Evolutionary conservation across 1,140 invertebrate genomes (phyloP).

Genomic region (Scaptomyza hsui): DNA sequence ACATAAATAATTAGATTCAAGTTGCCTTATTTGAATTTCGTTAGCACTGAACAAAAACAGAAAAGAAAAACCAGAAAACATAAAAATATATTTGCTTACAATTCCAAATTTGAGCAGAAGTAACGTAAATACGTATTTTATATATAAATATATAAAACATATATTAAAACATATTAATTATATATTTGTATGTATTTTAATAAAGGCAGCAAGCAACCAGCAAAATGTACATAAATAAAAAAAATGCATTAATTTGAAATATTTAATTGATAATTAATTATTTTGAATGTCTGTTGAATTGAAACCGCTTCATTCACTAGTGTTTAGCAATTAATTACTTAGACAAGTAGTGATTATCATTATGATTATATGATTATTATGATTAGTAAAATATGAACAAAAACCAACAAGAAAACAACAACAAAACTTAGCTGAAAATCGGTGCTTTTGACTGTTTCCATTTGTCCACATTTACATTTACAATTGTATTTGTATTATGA

Average conservation of each 20-base stretch:
- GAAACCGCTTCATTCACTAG: constrained; percentile 46
- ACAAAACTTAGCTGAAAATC: constrained; percentile 84
- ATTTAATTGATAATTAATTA: constrained; percentile 12
- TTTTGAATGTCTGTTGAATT: constrained; percentile 53
- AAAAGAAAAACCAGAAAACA: constrained; percentile 24
- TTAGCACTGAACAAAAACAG: constrained; percentile 58
- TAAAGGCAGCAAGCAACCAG: constrained; percentile 33
- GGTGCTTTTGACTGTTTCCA: constrained; percentile 84
- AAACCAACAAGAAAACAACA: constrained; percentile 30
- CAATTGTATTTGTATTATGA: constrained; percentile 79
- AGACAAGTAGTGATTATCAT: constrained; percentile 68
- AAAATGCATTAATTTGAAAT: background rate
- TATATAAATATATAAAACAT: constrained; percentile 75
- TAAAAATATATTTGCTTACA: constrained; percentile 48
- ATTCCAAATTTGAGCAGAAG: constrained; percentile 46
- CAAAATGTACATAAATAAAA: constrained; percentile 50
- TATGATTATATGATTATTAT: constrained; percentile 68
- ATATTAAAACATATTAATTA: constrained; percentile 47
- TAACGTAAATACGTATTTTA: constrained; percentile 69
- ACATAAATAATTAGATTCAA: constrained; percentile 73
- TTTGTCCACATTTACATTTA: constrained; percentile 83
- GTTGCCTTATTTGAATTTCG: constrained; percentile 82
- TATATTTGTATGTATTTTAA: constrained; percentile 78
- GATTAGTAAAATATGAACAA: constrained; percentile 54
- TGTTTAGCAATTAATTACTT: constrained; percentile 58